These are phyloP conservation scores for Diphyllodes magnificus DNA, from an alignment of 2,113 vertebrate species.

Conservation along the genomic window DNA sequence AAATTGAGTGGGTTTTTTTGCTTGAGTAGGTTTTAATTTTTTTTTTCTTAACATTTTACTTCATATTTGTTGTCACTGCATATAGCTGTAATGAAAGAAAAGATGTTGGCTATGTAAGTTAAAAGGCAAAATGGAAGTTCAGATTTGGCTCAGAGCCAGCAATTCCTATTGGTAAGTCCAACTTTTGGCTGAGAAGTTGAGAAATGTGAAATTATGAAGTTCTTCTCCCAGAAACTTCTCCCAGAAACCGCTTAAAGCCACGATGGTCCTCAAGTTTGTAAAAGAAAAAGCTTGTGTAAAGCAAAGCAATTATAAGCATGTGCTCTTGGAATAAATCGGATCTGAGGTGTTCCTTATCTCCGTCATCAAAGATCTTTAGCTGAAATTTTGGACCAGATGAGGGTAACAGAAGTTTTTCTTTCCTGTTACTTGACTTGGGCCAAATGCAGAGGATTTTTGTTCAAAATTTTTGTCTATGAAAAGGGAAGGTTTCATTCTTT, in stretches of 20 bases:
- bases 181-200: neutral
- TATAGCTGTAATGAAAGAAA: neutral
- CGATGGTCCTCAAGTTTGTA: rapidly evolving
- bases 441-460: neutral
- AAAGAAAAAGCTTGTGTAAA: neutral
- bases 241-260: neutral
- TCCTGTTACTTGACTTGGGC: neutral
- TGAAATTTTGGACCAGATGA: neutral
- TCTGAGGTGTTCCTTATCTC: neutral
- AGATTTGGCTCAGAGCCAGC: neutral
- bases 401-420: neutral
- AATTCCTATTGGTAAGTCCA: neutral
- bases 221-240: neutral
- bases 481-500: neutral
- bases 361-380: neutral
- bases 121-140: neutral
- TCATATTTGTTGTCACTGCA: neutral
- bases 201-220: neutral
- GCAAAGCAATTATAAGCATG: neutral
- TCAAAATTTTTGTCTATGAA: neutral
- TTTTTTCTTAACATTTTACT: neutral
- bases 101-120: neutral
- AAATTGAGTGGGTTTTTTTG: neutral
- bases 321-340: neutral
- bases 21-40: neutral